These are phyloP conservation scores for Agriopis aurantiaria DNA, from an alignment of 2,888 invertebrate genomes.

Conservation along the genomic window DNA sequence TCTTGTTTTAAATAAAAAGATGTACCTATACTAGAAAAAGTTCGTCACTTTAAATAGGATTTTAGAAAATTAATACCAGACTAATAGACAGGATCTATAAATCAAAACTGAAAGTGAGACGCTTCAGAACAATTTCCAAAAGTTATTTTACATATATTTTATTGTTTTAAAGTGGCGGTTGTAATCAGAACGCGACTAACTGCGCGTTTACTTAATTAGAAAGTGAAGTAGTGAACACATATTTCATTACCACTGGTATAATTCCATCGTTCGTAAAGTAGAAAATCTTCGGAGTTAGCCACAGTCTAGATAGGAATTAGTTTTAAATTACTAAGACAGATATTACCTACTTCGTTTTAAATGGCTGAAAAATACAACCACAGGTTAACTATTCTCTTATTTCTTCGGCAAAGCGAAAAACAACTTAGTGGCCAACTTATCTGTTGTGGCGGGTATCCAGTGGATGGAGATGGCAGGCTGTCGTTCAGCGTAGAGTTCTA, in stretches of 20 bases:
- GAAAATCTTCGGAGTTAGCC: conserved; percentile 33
- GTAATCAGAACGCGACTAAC: conserved; percentile 72
- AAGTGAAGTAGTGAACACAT: conserved; percentile 59
- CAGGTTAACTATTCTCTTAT: too few relatives aligned
- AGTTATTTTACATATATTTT: conserved; percentile 56
- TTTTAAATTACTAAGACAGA: conserved; percentile 4
- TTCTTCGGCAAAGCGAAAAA: neutral
- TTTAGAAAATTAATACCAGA: neutral
- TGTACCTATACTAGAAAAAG: too few relatives aligned
- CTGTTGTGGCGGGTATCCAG: too few relatives aligned
- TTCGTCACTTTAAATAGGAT: neutral
- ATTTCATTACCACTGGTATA: conserved; percentile 51
- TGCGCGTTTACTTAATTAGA: conserved; percentile 62
- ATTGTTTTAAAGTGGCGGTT: conserved; percentile 59
- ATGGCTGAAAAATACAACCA: neutral
- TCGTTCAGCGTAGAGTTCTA: too few relatives aligned
- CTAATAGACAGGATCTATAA: conserved; percentile 23
- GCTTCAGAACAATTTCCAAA: conserved; percentile 17
- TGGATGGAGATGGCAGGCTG: too few relatives aligned
- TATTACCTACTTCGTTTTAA: neutral
- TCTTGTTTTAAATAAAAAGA: too few relatives aligned
- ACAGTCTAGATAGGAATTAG: conserved; percentile 20
- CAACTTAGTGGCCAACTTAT: too few relatives aligned
- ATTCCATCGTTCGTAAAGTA: conserved; percentile 45
- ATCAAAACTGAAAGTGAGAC: conserved; percentile 35